Base-by-base conservation (phyloP, 2,888 invertebrate species). In the Ectropis crepuscularia region DNA sequence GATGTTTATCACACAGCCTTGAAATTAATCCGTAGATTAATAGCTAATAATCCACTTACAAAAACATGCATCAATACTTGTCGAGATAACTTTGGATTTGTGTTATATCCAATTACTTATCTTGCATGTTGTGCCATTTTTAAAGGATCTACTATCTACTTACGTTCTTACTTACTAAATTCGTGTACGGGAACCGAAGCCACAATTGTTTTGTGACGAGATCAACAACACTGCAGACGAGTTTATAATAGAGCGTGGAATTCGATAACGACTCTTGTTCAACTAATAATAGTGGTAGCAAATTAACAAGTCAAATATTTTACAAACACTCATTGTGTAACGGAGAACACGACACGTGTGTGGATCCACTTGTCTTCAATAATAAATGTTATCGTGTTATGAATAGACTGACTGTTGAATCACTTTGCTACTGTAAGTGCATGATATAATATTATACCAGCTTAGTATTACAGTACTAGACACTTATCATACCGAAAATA, bases 221-320 rank as follows among this genome's bases (percentile, higher is more conserved):
- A 51, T 5, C 9, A 28, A 42, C 37, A 39, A 37, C n/a, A 53
- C 0, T 39, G 39, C 43, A 50, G 9, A 50, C 39, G 39, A 53
- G 51, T 45, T 53, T 59, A 46, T 28, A 61, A 50, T 53, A 53
- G 58, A 41, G 54, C 51, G 49, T 66, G 60, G 59, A 62, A 67
- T 55, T 65, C 46, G 47, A 57, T 61, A 57, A 62, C 65, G 54
- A 53, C 59, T 63, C 55, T 63, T 67, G 70, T 75, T 67, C 54
- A 71, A 68, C 67, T 63, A 54, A 66, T 67, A 67, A 63, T 65
- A 63, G 58, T 70, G 61, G 71, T 67, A 68, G 68, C 68, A 67
- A 72, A 78, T 75, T 70, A 72, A 74, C 75, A 77, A 78, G 77
- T 81, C 71, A 75, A 80, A 81, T 82, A 82, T 82, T 81, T 74